Evolutionary conservation across 2,113 vertebrate species (phyloP).

Genomic region (Dipodomys ordii): DNA sequence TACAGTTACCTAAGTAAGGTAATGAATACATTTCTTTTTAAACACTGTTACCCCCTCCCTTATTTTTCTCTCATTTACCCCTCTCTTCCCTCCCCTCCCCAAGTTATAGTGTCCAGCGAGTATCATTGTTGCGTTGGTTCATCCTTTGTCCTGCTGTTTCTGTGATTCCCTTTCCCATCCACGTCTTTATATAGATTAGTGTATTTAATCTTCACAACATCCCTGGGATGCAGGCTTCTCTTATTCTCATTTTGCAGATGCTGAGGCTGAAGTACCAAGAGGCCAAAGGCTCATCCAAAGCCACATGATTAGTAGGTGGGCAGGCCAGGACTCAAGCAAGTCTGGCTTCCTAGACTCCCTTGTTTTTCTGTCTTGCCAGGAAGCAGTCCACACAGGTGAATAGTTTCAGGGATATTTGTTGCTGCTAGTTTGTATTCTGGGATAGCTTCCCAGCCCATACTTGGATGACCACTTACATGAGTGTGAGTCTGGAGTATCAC

Average conservation of each 20-base stretch:
- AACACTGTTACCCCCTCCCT: too few species aligned
- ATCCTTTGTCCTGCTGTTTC: too few species aligned
- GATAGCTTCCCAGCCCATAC: neutral
- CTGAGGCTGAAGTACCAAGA: neutral
- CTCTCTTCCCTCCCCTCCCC: too few species aligned
- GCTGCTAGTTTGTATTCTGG: neutral
- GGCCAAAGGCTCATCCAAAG: neutral
- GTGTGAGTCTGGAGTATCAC: slow-evolving; percentile 9
- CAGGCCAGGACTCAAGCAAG: neutral
- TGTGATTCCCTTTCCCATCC: too few species aligned
- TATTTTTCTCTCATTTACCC: too few species aligned
- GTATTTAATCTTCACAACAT: neutral
- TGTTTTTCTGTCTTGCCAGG: neutral
- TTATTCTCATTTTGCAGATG: neutral
- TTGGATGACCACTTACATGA: slow-evolving; percentile 19
- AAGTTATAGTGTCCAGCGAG: too few species aligned
- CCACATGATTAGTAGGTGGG: neutral
- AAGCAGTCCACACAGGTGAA: neutral
- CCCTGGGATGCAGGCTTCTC: neutral
- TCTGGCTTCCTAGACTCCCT: neutral
- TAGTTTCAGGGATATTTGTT: neutral
- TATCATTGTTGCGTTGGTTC: too few species aligned
- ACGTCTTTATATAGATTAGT: too few species aligned
- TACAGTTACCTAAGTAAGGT: too few species aligned
- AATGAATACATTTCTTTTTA: too few species aligned